phyloP scores from a whole-genome alignment of 2,888 invertebrate genomes.

The Ischnus inquisitorius region DNA sequence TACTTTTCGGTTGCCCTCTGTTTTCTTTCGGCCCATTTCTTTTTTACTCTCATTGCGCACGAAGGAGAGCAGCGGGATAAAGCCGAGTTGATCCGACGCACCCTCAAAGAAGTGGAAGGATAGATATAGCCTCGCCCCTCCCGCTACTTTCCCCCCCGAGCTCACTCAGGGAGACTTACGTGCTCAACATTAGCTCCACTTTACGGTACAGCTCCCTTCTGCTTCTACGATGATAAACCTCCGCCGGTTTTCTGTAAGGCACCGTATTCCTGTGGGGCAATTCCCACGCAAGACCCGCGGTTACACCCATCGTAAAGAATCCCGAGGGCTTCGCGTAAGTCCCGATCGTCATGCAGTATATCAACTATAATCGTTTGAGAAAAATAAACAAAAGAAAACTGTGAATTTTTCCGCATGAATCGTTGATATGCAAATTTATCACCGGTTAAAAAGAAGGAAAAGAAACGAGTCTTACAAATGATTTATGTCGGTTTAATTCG shows the following conservation, averaged over 20 bases:
- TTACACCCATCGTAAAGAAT: constrained; percentile 90
- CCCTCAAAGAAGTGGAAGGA: constrained; percentile 1
- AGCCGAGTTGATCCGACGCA: not conserved
- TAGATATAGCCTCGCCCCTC: not conserved
- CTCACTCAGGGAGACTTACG: constrained; percentile 86
- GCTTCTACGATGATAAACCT: constrained; percentile 88
- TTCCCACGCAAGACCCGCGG: constrained; percentile 92
- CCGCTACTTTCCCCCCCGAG: not conserved
- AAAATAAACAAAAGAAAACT: not conserved
- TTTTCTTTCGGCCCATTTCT: no score
- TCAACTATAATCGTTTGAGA: constrained; percentile 81
- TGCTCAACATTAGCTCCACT: constrained; percentile 88
- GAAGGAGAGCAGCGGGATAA: not conserved
- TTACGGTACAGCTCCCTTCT: constrained; percentile 88
- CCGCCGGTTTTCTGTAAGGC: constrained; percentile 82
- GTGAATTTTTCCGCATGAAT: not conserved
- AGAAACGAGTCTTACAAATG: not conserved
- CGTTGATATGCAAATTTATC: constrained; percentile 7
- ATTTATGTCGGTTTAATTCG: constrained; percentile 53
- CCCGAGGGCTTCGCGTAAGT: constrained; percentile 86
- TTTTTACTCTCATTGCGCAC: no score
- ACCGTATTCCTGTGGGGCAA: constrained; percentile 88
- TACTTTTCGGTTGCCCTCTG: no score
- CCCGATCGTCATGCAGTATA: constrained; percentile 89
- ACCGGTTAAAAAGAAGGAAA: constrained; percentile 24